These are phyloP conservation scores for Gadopsis bispinosus DNA, from an alignment of 2,797 vertebrate genomes.

Conservation along the genomic window DNA sequence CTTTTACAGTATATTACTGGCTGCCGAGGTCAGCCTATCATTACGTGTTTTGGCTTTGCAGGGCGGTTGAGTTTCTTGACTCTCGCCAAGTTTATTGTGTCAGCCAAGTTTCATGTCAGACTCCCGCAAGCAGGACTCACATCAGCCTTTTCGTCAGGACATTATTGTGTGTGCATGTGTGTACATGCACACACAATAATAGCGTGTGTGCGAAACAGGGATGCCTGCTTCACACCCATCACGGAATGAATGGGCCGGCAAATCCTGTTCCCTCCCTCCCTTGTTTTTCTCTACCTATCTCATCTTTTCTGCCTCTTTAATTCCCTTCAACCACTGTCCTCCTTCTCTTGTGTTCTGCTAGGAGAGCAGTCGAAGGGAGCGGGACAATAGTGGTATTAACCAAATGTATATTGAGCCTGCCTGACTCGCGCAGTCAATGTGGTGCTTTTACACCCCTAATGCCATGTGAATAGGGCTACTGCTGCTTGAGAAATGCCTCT, in stretches of 20 bases:
- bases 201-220: neutral
- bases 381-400: slow-evolving; percentile 79
- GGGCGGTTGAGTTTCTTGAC: slow-evolving; percentile 38
- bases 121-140: slow-evolving; percentile 23
- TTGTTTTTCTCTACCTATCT: slow-evolving; percentile 64
- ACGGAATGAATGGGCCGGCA: slow-evolving; percentile 56
- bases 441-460: slow-evolving; percentile 74
- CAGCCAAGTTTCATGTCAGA: slow-evolving; percentile 46
- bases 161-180: slow-evolving; percentile 6
- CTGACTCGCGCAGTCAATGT: slow-evolving; percentile 69
- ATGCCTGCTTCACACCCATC: slow-evolving; percentile 44
- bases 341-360: slow-evolving; percentile 45
- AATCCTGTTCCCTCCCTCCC: slow-evolving; percentile 58
- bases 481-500: slow-evolving; percentile 66
- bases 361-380: slow-evolving; percentile 56
- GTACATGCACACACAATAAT: neutral
- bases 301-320: slow-evolving; percentile 70
- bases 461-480: slow-evolving; percentile 69
- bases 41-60: slow-evolving; percentile 51
- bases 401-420: slow-evolving; percentile 70
- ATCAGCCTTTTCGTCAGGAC: slow-evolving; percentile 29
- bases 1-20: slow-evolving; percentile 48
- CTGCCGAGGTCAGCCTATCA: slow-evolving; percentile 35
- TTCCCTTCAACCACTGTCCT: slow-evolving; percentile 65
- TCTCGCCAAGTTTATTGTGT: slow-evolving; percentile 51